Percentiles rank a stretch among this genome's conserved stretches.
These are phyloP conservation scores for Cetoscarus ocellatus DNA, from an alignment of 2,797 vertebrate species.

Conservation along the genomic window DNA sequence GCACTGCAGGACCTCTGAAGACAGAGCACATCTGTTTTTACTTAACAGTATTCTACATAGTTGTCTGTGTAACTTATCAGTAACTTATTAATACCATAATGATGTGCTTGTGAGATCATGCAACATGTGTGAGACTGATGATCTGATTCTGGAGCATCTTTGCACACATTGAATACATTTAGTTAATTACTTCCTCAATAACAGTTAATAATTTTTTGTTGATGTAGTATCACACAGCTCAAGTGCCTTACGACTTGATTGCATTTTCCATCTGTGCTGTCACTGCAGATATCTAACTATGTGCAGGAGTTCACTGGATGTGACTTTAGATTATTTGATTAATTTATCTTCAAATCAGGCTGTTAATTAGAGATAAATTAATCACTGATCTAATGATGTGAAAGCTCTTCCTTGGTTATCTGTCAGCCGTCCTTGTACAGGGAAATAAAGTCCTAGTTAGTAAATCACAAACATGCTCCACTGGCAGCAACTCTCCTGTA, in stretches of 20 bases:
- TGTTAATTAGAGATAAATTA: slow-evolving; percentile 5
- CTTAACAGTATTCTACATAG: slow-evolving; percentile 4
- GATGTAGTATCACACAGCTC: slow-evolving; percentile 10
- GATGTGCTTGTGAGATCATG: slow-evolving; percentile 9
- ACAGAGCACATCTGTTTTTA: slow-evolving; percentile 12
- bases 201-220: slow-evolving; percentile 19
- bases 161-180: slow-evolving; percentile 9
- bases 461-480: slow-evolving; percentile 67
- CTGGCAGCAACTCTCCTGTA: slow-evolving; percentile 63
- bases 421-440: slow-evolving; percentile 9
- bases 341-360: slow-evolving; percentile 13
- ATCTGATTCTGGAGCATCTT: slow-evolving; percentile 8
- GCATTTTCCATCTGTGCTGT: slow-evolving; percentile 7
- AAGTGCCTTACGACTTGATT: slow-evolving; percentile 1
- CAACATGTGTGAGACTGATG: background rate
- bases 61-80: slow-evolving; percentile 28
- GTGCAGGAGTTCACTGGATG: background rate
- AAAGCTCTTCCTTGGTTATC: slow-evolving; percentile 24
- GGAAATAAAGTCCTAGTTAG: slow-evolving; percentile 42
- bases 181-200: slow-evolving; percentile 8
- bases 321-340: background rate
- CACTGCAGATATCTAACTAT: background rate
- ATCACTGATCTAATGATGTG: slow-evolving; percentile 3
- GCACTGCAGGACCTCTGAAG: no score
- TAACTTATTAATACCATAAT: slow-evolving; percentile 16